These are phyloP conservation scores for Silurus lanzhouensis DNA, from an alignment of 2,797 vertebrate species.

Conservation along the genomic window DNA sequence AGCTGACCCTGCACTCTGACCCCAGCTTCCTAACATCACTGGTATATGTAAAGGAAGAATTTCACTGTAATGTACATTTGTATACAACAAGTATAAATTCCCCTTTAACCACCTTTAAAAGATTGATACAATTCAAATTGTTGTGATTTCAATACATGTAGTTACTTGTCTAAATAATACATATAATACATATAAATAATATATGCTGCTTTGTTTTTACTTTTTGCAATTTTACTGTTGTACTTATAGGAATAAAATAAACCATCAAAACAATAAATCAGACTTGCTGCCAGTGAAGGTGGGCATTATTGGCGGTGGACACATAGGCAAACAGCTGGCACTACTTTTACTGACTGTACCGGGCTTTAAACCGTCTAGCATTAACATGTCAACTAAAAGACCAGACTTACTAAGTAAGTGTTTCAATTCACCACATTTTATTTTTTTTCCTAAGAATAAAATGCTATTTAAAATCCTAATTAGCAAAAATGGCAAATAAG, in stretches of 20 bases:
- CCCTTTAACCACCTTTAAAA: not conserved
- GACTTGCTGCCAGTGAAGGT: slow-evolving; percentile 58
- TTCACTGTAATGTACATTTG: too few relatives aligned
- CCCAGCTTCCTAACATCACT: too few relatives aligned
- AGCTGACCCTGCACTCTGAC: too few relatives aligned
- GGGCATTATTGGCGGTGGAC: slow-evolving; percentile 79
- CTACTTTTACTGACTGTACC: slow-evolving; percentile 61
- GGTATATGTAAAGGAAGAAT: too few relatives aligned
- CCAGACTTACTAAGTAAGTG: slow-evolving; percentile 72
- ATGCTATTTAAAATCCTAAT: not conserved
- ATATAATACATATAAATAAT: not conserved
- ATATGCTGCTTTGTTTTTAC: not conserved
- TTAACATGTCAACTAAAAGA: slow-evolving; percentile 75
- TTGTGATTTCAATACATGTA: not conserved
- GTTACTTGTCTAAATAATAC: not conserved
- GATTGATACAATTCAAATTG: not conserved
- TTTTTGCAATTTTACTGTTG: not conserved
- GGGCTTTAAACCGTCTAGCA: slow-evolving; percentile 61
- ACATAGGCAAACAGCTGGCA: slow-evolving; percentile 76
- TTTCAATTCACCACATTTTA: not conserved
- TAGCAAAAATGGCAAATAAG: not conserved
- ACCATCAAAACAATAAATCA: not conserved
- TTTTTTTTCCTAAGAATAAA: not conserved
- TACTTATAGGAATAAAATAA: slow-evolving; percentile 27
- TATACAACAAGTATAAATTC: too few relatives aligned